Conservation (phyloP, 1,140 invertebrate species). For the Antheraea pernyi region DNA sequence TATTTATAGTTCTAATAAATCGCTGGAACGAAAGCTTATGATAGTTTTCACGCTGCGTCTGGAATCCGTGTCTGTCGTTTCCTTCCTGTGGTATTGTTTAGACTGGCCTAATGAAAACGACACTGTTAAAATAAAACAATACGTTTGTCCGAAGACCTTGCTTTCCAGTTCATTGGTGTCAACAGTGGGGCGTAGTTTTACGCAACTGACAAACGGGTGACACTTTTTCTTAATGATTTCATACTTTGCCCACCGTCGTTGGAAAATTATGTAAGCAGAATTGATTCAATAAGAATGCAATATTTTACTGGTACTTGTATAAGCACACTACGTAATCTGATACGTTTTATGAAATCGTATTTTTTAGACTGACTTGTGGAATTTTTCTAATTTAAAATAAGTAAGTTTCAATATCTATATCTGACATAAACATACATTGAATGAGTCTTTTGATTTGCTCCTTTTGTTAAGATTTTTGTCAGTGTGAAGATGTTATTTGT, state of each 20-base stretch:
- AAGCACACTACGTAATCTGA: neutral
- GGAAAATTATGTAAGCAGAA: conserved; percentile 8
- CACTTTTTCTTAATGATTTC: conserved; percentile 60
- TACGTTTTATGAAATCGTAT: neutral
- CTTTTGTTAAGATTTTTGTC: too few relatives aligned
- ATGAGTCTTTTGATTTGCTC: too few relatives aligned
- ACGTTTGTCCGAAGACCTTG: conserved; percentile 67
- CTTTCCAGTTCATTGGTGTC: conserved; percentile 71
- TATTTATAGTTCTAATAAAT: conserved; percentile 73
- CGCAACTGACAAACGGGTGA: conserved; percentile 57
- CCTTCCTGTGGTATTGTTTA: conserved; percentile 77
- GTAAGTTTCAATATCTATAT: too few relatives aligned
- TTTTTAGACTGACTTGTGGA: neutral
- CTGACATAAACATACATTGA: too few relatives aligned
- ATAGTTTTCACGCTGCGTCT: conserved; percentile 64
- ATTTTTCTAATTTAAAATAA: too few relatives aligned
- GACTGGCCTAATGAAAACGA: conserved; percentile 71
- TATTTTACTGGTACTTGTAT: neutral
- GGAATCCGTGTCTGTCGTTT: conserved; percentile 55
- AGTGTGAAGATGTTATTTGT: too few relatives aligned
- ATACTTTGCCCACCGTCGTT: conserved; percentile 17
- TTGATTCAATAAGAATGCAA: conserved; percentile 3
- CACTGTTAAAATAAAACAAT: conserved; percentile 64
- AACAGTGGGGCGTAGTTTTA: conserved; percentile 63
- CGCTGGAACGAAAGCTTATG: conserved; percentile 67